Percentiles rank a stretch among this genome's conserved stretches.
Evolutionary conservation across 30 jellyfish, hydroid and myxozoan species (phyloP).

Genomic region (Cassiopea andromeda): DNA sequence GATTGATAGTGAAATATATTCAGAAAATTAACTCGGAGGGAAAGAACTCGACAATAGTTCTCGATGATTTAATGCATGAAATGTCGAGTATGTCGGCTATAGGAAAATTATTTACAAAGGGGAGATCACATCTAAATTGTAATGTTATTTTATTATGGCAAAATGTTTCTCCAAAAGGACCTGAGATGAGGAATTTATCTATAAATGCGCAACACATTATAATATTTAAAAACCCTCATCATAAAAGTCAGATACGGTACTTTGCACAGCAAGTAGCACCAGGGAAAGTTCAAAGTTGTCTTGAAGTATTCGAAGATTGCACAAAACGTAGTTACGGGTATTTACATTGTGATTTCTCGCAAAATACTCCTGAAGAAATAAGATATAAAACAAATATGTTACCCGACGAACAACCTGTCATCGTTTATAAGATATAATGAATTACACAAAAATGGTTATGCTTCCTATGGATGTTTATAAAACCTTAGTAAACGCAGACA

Average conservation of each 20-base stretch:
- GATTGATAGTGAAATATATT: slow-evolving; percentile 23
- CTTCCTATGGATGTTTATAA: background rate
- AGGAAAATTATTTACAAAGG: slow-evolving; percentile 43
- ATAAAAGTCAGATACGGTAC: slow-evolving; percentile 21
- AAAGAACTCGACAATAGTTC: background rate
- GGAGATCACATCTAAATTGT: slow-evolving; percentile 24
- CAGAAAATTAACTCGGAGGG: background rate
- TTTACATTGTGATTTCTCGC: slow-evolving; percentile 37
- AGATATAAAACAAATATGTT: slow-evolving; percentile 28
- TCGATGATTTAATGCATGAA: slow-evolving; percentile 53
- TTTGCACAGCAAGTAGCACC: slow-evolving; percentile 38
- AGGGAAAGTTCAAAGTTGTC: background rate
- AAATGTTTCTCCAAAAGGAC: slow-evolving; percentile 25
- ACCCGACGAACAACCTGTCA: slow-evolving; percentile 29
- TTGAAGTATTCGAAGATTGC: slow-evolving; percentile 22
- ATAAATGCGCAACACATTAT: slow-evolving; percentile 26
- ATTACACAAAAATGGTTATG: background rate
- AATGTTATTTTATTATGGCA: slow-evolving; percentile 26
- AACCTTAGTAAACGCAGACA: too few relatives aligned
- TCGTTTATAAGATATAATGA: background rate
- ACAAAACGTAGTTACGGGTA: slow-evolving; percentile 40
- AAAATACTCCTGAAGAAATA: slow-evolving; percentile 14
- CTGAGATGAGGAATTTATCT: slow-evolving; percentile 29
- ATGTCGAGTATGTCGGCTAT: background rate
- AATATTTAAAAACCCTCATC: slow-evolving; percentile 35